phyloP scores from a whole-genome alignment of 37 sponge, comb jelly and placozoan genomes.

The Hormiphora californensis region DNA sequence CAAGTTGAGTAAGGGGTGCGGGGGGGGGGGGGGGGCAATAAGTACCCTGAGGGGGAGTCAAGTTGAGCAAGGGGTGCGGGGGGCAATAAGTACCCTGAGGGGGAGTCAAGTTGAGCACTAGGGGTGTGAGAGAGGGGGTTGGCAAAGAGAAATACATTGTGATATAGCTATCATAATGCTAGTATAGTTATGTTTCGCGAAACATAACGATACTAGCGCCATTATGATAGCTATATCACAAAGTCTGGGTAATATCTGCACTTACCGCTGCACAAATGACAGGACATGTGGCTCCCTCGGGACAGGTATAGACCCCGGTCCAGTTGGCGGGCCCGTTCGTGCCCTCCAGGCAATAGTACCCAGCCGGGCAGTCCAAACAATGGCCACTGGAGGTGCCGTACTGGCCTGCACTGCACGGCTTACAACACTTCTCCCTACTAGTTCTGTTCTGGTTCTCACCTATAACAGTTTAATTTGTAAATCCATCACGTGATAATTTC shows the following conservation, averaged over 20 bases:
- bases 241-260: not conserved
- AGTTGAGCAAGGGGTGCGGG: not conserved
- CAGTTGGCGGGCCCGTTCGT: conserved; percentile 42
- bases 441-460: too few species aligned
- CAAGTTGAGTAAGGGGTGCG: not conserved
- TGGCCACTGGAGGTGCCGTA: conserved; percentile 3
- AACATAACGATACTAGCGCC: too few species aligned
- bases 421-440: conserved; percentile 13
- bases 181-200: not conserved
- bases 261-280: conserved; percentile 2
- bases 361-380: conserved; percentile 1
- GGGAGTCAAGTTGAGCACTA: not conserved
- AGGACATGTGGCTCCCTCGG: conserved; percentile 29
- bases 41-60: not conserved
- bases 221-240: too few species aligned
- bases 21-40: not conserved
- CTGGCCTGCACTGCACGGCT: not conserved
- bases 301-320: conserved; percentile 33
- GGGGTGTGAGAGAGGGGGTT: not conserved
- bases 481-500: too few species aligned
- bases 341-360: conserved; percentile 37
- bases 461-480: too few species aligned
- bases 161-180: not conserved
- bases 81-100: conserved; percentile 2
- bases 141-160: not conserved